A percentile compares a stretch with the other conserved stretches of the same genome.
Evolutionary conservation across 2,888 invertebrate genomes (phyloP).

Genomic region (Tyria jacobaeae): DNA sequence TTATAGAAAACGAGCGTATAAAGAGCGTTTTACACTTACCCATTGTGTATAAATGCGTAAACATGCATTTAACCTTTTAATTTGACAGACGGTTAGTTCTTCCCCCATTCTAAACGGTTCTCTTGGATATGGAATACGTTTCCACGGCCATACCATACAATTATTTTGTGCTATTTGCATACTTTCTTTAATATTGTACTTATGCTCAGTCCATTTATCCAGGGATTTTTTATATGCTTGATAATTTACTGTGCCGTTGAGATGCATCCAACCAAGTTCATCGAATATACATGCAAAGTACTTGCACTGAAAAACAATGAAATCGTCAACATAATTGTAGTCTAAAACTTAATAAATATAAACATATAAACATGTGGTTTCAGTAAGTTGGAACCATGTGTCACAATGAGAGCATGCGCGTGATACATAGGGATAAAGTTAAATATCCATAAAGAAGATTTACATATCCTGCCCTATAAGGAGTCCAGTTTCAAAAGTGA

Average conservation of each 20-base stretch:
- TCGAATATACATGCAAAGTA: background rate
- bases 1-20: too few species aligned
- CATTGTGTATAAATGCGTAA: background rate
- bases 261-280: slow-evolving; percentile 3
- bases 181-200: background rate
- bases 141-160: background rate
- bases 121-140: background rate
- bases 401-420: too few species aligned
- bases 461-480: too few species aligned
- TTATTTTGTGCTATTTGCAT: background rate
- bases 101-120: background rate
- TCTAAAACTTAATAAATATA: too few species aligned
- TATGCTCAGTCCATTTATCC: background rate
- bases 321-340: too few species aligned
- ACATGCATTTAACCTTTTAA: background rate
- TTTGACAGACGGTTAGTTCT: background rate
- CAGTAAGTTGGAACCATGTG: too few species aligned
- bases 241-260: slow-evolving; percentile 6
- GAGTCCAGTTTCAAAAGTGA: too few species aligned
- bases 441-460: too few species aligned
- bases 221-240: background rate
- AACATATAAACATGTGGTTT: too few species aligned
- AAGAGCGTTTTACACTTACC: too few species aligned
- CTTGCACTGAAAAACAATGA: slow-evolving; percentile 1
- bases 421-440: too few species aligned